Percentiles rank a stretch among this genome's conserved stretches.
Evolutionary conservation across 2,888 invertebrate genomes (phyloP).

Genomic region (Drosophila kuntzei): DNA sequence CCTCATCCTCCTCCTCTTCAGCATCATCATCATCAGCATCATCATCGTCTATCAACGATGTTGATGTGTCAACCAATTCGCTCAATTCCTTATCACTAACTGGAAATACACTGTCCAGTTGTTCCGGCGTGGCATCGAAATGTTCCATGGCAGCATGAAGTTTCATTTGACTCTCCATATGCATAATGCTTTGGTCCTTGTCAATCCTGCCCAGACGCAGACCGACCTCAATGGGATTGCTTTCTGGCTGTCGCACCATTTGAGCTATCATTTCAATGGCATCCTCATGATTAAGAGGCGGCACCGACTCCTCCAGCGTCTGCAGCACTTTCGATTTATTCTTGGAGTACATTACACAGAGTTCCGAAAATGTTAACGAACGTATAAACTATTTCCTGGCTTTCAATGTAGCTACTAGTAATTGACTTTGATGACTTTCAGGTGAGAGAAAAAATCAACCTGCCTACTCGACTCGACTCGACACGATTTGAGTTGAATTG

Average conservation of each 20-base stretch:
- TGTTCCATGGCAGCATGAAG: slow-evolving; percentile 53
- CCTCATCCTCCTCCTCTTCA: slow-evolving; percentile 18
- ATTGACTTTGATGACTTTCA: slow-evolving; percentile 36
- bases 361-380: slow-evolving; percentile 40
- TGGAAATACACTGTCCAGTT: slow-evolving; percentile 57
- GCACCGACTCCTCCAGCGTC: slow-evolving; percentile 48
- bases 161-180: slow-evolving; percentile 54
- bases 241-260: slow-evolving; percentile 56
- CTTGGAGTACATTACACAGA: slow-evolving; percentile 46
- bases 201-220: slow-evolving; percentile 34
- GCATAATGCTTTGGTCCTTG: slow-evolving; percentile 38
- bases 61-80: slow-evolving; percentile 37
- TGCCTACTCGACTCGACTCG: slow-evolving; percentile 31
- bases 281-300: slow-evolving; percentile 53
- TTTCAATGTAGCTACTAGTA: slow-evolving; percentile 19
- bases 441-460: background rate
- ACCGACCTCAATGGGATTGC: slow-evolving; percentile 50
- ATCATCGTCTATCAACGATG: background rate
- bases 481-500: slow-evolving; percentile 12
- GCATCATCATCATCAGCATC: slow-evolving; percentile 21
- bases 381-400: slow-evolving; percentile 28
- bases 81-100: slow-evolving; percentile 51
- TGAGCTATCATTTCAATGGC: slow-evolving; percentile 50
- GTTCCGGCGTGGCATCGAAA: slow-evolving; percentile 39
- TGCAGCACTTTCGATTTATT: slow-evolving; percentile 68